Percentiles rank a stretch among this genome's conserved stretches.
Conservation (phyloP, 2,113 vertebrate genomes). For the Corythoichthys intestinalis region DNA sequence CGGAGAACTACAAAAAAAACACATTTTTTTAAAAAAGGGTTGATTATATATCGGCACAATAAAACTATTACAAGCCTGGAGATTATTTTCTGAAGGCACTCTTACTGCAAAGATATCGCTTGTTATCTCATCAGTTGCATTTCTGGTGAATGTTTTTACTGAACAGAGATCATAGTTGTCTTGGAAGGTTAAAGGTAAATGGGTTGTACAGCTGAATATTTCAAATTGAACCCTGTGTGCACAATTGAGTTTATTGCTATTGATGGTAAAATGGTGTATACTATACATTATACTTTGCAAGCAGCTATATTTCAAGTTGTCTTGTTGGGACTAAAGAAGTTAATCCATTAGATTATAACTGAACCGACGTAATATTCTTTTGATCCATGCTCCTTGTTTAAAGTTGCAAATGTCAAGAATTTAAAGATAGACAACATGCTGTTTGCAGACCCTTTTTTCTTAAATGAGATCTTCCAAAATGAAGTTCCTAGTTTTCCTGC, state of each 20-base stretch:
- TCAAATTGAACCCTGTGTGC: background rate
- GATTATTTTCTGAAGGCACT: no score
- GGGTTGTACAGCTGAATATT: background rate
- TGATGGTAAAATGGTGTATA: background rate
- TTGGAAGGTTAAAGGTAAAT: conserved; percentile 13
- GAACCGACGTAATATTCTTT: no score
- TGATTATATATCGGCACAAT: background rate
- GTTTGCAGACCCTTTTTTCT: background rate
- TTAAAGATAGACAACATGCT: no score
- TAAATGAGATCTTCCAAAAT: background rate
- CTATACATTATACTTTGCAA: no score
- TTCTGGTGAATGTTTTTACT: background rate
- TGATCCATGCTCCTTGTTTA: no score
- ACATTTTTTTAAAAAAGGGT: background rate
- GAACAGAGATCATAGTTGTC: conserved; percentile 1
- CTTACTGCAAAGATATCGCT: no score
- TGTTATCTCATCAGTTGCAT: no score
- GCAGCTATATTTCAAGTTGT: no score
- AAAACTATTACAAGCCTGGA: background rate
- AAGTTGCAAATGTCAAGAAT: background rate
- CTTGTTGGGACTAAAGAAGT: no score
- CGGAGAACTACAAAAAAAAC: conserved; percentile 73
- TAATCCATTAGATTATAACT: no score
- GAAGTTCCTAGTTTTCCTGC: background rate
- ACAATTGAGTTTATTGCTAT: background rate